Base-by-base conservation (phyloP, 2,888 invertebrate genomes). In the Dryomyza anilis region DNA sequence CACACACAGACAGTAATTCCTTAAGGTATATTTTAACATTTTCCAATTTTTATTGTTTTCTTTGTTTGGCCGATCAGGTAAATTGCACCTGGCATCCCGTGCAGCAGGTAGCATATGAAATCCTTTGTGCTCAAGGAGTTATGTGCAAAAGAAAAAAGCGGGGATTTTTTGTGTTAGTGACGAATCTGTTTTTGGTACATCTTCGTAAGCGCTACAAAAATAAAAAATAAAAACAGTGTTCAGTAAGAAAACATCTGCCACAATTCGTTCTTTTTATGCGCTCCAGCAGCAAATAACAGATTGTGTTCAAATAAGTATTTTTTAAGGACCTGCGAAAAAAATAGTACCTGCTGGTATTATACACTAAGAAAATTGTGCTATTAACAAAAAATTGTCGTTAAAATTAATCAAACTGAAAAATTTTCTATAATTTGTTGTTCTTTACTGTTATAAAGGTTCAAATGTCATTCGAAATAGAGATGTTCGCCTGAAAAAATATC, bases 221-320 rank as follows among this genome's bases (percentile, higher is more conserved):
- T 29, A 14, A 50, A 50, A 25, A 50, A 50, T 25, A 27, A 12
- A 29, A 52, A 48, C 6, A 12, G n/a, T n/a, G n/a, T 10, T 16
- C n/a, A n/a, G 5, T n/a, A 50, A 14, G 39, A 61, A 61, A 61
- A 52, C 61, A 61, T 61, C 61, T 61, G 61, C 61, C 16, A 29
- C 10, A n/a, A 48, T 56, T 63, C 48, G 46, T 33, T n/a, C n/a
- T n/a, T n/a, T n/a, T n/a, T n/a, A n/a, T n/a, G n/a, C n/a, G n/a
- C n/a, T n/a, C 30, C 48, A 46, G 30, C 43, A 21, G 58, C 45
- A 25, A 36, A 25, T n/a, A 36, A 45, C 45, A 45, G 59, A 59
- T 48, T 59, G 46, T 30, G 21, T 48, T 59, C 25, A 3, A 33
- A 36, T 23, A 36, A 21, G 12, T 19, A 30, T 46, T 27, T 46